These are phyloP conservation scores for Chrosomus eos DNA, from an alignment of 2,797 vertebrate species.

Conservation along the genomic window DNA sequence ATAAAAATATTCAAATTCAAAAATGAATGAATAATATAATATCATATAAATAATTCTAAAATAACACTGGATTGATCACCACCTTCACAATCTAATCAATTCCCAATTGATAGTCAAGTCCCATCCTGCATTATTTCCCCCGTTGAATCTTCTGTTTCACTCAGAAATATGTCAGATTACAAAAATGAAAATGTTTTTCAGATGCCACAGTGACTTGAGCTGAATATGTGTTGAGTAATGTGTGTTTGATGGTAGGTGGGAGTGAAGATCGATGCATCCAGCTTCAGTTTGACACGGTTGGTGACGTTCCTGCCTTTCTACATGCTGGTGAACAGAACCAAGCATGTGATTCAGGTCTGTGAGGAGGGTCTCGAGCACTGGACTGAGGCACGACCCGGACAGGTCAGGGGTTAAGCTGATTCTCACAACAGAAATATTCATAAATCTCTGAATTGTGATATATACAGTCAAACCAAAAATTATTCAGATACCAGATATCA, in stretches of 20 bases:
- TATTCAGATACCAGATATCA: no score
- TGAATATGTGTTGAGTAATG: not conserved
- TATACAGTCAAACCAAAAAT: no score
- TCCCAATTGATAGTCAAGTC: not conserved
- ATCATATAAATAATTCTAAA: not conserved
- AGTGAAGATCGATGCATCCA: conserved; percentile 92
- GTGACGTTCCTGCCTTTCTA: conserved; percentile 96
- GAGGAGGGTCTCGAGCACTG: conserved; percentile 86
- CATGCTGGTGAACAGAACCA: conserved; percentile 93
- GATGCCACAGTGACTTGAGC: not conserved
- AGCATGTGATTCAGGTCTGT: conserved; percentile 82
- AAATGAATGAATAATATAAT: not conserved
- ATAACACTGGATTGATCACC: not conserved
- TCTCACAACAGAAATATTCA: not conserved
- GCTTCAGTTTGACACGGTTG: conserved; percentile 95
- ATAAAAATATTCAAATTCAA: not conserved
- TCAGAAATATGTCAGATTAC: not conserved
- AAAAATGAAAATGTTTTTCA: not conserved
- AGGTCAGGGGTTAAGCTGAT: conserved; percentile 73
- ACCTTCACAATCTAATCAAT: not conserved
- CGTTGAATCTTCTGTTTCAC: not conserved
- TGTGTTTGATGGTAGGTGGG: conserved; percentile 80
- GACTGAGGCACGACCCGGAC: conserved; percentile 84
- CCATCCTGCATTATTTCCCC: not conserved
- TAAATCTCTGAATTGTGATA: not conserved